Evolutionary conservation across 2,888 invertebrate species (phyloP), one percentile per base, ranked within the genome.

Genomic region (Melanostoma scalare): DNA sequence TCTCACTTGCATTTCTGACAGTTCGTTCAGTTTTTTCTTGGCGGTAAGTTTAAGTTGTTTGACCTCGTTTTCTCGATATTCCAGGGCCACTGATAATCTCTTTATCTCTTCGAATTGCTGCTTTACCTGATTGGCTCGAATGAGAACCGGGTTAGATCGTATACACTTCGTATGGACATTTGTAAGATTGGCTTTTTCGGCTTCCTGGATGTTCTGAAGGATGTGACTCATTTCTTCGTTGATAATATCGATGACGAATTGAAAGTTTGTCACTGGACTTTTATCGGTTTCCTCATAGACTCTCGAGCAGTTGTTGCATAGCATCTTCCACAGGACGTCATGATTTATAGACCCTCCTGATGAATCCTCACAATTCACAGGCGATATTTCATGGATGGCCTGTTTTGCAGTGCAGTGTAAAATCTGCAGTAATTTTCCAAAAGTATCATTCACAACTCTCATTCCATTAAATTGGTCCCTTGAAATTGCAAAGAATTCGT

Each of bases 41-140:
- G 98, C 91, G 4, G 95, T 93, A 88, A 96, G 95, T 90, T 95
- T 95, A 2, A 98, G 92, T 87, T 98, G 97, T 86, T 97, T 95
- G 71, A 99, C 95, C 87, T 98, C 98, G 0, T 95, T 95, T 86
- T 99, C 99, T 88, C 97, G 97, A 87, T 96, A 94, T 90, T 97
- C 97, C 86, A 99, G 91, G 88, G 96, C 96, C 89, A 95, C 95
- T 85, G 96, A 96, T 56, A 96, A 91, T 81, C 94, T 96, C 93
- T 94, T 98, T 38, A 95, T 98, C 90, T 97, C 98, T 87, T 98
- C 97, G 31, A 98, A 93, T 90, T 99, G 98, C 76, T 96, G 96
- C 92, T 97, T 97, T 5, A 98, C 95, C 9, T 95, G 93, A 87
- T 96, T 95, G 0, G 99, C 97, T 50, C 99, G 93, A 20, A 96